Base-by-base conservation (phyloP, 2,888 invertebrate genomes). In the Eupithecia inturbata region DNA sequence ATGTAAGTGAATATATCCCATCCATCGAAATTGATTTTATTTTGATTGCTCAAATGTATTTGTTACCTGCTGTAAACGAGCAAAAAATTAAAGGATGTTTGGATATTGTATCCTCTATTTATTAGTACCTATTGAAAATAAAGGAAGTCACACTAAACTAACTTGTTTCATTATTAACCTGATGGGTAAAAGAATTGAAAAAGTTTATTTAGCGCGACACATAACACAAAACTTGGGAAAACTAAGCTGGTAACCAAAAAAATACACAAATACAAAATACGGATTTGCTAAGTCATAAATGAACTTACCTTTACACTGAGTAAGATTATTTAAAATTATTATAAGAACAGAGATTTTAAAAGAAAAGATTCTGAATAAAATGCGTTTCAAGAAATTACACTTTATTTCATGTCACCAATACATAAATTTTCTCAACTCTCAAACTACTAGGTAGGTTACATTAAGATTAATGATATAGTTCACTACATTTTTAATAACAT, bases 11-110 rank as follows among this genome's bases (percentile, higher is more conserved):
- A 72, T 70, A 45, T 75, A 74, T 73, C 75, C 77, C 75, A 79
- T 76, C 75, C 79, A 78, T 73, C 78, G 77, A 80, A 78, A 79
- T 79, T 78, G 70, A 66, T 79, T 77, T 67, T 73, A 74, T 83
- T 83, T 83, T 85, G 82, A 86, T 91, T 92, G 92, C 92, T 92
- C 92, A 92, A 92, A 85, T 82, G 82, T 85, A 84, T 84, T 82
- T 84, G 89, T 91, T 91, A 91, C 89, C 91, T 88, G 88, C 84
- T 83, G 80, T 82, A 82, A 81, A 81, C 86, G 87, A 88, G 85
- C 87, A 74, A 82, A 77, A 80, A 83, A 1, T 84, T 85, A 83
- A 87, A 85, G 82, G 82, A 84, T 87, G 86, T 89, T 87, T 88
- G 87, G 88, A 89, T 78, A 84, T 86, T 87, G 89, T 89, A 90